These are phyloP conservation scores for Mystacornis crossleyi DNA, from an alignment of 2,113 vertebrate species.

Conservation along the genomic window DNA sequence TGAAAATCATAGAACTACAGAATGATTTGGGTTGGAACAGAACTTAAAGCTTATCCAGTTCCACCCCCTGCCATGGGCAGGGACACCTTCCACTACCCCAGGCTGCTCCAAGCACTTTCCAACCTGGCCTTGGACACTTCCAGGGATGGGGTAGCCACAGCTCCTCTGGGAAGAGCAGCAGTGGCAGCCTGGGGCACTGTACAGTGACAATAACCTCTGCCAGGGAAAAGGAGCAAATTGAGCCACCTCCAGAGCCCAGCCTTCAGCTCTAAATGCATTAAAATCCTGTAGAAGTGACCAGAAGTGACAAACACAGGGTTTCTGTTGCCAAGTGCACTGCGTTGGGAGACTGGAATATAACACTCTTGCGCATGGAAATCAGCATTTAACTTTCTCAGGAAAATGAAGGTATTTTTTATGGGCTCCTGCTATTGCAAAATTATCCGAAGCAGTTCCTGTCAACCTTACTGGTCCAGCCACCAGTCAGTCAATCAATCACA, in stretches of 20 bases:
- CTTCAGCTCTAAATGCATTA: background rate
- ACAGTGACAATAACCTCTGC: background rate
- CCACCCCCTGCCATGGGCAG: background rate
- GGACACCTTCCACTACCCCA: rapidly evolving
- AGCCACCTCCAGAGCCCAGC: background rate
- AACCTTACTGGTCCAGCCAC: background rate
- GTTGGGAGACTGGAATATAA: background rate
- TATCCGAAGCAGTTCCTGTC: background rate
- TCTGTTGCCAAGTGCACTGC: background rate
- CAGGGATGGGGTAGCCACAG: background rate
- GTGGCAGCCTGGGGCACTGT: background rate
- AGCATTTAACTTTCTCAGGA: background rate
- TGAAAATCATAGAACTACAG: background rate
- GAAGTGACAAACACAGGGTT: background rate
- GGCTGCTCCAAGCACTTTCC: rapidly evolving
- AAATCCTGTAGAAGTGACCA: background rate
- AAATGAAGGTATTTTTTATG: background rate
- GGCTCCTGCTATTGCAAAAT: background rate
- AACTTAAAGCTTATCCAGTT: background rate
- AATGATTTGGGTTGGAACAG: background rate
- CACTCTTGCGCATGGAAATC: background rate
- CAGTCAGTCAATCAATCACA: background rate
- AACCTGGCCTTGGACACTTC: background rate
- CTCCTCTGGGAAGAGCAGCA: background rate
- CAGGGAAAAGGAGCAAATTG: background rate